These are phyloP conservation scores for Cranoglanis bouderius DNA, from an alignment of 2,113 vertebrate species.

Conservation along the genomic window DNA sequence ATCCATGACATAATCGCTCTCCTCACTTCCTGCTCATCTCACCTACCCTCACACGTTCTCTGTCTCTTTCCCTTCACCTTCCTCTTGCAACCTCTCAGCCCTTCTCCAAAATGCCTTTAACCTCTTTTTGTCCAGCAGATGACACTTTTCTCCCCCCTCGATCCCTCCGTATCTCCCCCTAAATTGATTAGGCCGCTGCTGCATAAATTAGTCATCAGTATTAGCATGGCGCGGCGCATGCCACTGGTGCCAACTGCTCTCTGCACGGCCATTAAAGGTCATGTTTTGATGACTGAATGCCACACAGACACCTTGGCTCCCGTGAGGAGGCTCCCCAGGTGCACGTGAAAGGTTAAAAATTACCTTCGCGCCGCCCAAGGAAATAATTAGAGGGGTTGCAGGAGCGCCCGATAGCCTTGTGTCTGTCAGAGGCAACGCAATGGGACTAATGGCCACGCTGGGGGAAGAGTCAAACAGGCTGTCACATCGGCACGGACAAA, in stretches of 20 bases:
- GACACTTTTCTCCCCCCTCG: conserved; percentile 45
- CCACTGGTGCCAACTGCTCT: conserved; percentile 96
- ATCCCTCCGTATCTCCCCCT: conserved; percentile 38
- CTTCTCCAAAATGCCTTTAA: conserved; percentile 70
- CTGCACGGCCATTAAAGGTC: conserved; percentile 99
- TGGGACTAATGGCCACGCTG: conserved; percentile 94
- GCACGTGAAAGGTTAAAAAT: conserved; percentile 99
- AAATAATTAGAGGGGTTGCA: conserved; percentile 99
- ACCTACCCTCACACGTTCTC: neutral
- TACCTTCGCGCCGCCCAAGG: conserved; percentile 97
- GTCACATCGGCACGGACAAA: conserved; percentile 97
- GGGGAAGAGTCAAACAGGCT: conserved; percentile 96
- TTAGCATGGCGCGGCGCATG: conserved; percentile 90
- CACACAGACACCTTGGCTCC: conserved; percentile 99
- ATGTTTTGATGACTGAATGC: conserved; percentile 99
- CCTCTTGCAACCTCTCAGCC: conserved; percentile 60
- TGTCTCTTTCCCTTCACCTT: conserved; percentile 52
- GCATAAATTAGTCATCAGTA: conserved; percentile 98
- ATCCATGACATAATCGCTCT: conserved; percentile 77
- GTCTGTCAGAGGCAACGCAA: conserved; percentile 94
- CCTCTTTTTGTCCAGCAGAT: conserved; percentile 63
- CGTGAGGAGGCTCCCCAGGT: conserved; percentile 99
- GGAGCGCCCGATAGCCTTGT: conserved; percentile 91
- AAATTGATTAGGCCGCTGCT: conserved; percentile 63
- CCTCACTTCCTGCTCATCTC: conserved; percentile 28